Percentiles rank a stretch among this genome's conserved stretches.
These are phyloP conservation scores for Ancistrus triradiatus DNA, from an alignment of 2,113 vertebrate species.

Conservation along the genomic window DNA sequence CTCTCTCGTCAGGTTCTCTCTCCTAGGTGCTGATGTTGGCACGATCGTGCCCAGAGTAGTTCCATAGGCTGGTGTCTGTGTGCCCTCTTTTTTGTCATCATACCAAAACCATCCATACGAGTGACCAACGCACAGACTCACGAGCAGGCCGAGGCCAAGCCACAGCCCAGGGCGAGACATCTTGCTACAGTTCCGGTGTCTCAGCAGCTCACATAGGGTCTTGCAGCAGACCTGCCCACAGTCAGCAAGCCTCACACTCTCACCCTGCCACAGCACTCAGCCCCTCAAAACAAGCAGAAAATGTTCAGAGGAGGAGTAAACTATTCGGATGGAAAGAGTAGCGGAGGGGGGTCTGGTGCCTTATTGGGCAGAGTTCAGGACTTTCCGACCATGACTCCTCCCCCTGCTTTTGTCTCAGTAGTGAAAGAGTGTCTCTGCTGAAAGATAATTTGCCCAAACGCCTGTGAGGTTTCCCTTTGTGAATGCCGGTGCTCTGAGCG, in stretches of 20 bases:
- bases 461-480: slow-evolving; percentile 50
- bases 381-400: slow-evolving; percentile 57
- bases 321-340: slow-evolving; percentile 54
- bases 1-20: slow-evolving; percentile 30
- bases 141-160: slow-evolving; percentile 62
- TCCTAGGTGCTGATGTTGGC: slow-evolving; percentile 28
- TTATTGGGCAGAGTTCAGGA: slow-evolving; percentile 57
- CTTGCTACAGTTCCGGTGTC: slow-evolving; percentile 48
- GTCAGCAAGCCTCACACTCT: slow-evolving; percentile 41
- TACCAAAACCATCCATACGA: slow-evolving; percentile 61
- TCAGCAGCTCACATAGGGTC: slow-evolving; percentile 35
- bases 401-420: slow-evolving; percentile 61
- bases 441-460: slow-evolving; percentile 61
- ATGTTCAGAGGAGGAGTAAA: slow-evolving; percentile 62
- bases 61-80: slow-evolving; percentile 18
- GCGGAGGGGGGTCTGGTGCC: slow-evolving; percentile 44
- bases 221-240: slow-evolving; percentile 40
- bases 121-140: slow-evolving; percentile 55
- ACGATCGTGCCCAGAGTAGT: slow-evolving; percentile 35
- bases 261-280: slow-evolving; percentile 52
- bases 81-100: slow-evolving; percentile 20
- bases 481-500: slow-evolving; percentile 48
- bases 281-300: slow-evolving; percentile 51
- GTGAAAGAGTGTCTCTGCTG: slow-evolving; percentile 62
- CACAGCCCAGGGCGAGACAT: slow-evolving; percentile 52